A percentile compares a stretch with the other conserved stretches of the same genome.
Conservation (phyloP, 2,113 vertebrate genomes). For the Chloropsis cyanopogon region DNA sequence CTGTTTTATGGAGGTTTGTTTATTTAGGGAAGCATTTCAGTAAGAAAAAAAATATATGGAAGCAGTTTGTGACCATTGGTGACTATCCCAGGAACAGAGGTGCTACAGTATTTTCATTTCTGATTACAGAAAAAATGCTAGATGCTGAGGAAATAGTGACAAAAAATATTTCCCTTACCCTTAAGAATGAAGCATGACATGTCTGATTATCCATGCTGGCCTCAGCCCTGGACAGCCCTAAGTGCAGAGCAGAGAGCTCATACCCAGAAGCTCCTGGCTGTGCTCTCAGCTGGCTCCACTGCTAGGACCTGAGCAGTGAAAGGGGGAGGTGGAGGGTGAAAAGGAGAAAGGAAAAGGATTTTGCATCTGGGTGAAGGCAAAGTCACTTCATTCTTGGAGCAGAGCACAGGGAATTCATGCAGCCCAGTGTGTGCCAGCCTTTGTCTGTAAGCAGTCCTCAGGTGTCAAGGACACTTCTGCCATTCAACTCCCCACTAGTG, state of each 20-base stretch:
- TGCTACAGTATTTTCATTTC: background rate
- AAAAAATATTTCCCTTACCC: background rate
- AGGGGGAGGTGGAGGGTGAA: background rate
- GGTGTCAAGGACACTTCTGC: background rate
- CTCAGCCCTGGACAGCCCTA: background rate
- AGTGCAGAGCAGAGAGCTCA: background rate
- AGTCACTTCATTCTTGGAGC: background rate
- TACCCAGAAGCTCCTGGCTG: background rate
- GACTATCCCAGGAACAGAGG: background rate
- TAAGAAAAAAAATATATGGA: background rate
- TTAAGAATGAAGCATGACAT: background rate
- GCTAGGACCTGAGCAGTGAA: background rate
- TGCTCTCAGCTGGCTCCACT: background rate
- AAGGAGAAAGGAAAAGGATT: background rate
- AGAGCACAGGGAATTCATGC: background rate
- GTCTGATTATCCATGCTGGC: background rate
- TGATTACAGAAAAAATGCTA: background rate
- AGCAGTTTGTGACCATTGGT: background rate
- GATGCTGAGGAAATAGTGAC: background rate
- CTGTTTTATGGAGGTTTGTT: slow-evolving; percentile 18
- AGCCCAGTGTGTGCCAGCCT: background rate
- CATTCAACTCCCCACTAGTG: background rate
- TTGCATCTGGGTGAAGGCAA: background rate
- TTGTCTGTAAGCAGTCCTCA: background rate
- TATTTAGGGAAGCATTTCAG: slow-evolving; percentile 25